A percentile compares a stretch with the other conserved stretches of the same genome.
Conservation (phyloP, 2,113 vertebrate species). For the Xenopus borealis region DNA sequence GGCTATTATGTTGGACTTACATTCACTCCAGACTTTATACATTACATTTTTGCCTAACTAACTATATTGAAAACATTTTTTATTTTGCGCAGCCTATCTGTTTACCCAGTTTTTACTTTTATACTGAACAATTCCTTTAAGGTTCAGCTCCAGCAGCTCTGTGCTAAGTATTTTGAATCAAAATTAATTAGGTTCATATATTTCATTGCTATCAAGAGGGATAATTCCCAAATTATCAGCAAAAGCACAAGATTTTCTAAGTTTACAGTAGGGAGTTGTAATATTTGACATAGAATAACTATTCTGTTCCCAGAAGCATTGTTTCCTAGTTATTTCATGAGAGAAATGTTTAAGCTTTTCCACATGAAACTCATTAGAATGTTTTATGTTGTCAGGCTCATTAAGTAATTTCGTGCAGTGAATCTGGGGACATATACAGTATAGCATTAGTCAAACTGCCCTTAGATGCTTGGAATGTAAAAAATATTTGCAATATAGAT, state of each 20-base stretch:
- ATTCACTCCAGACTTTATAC: too few relatives aligned
- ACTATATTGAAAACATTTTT: too few relatives aligned
- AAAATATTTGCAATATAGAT: background rate
- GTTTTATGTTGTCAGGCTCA: constrained; percentile 4
- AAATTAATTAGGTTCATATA: too few relatives aligned
- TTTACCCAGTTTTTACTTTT: too few relatives aligned
- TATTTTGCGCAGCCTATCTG: too few relatives aligned
- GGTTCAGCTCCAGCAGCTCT: too few relatives aligned
- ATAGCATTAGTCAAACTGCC: background rate
- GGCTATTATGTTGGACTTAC: too few relatives aligned
- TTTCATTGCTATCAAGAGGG: too few relatives aligned
- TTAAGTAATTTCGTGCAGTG: background rate
- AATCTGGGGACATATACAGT: background rate
- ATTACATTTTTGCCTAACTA: too few relatives aligned
- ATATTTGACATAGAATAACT: background rate
- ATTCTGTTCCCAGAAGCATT: background rate
- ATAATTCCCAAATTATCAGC: background rate
- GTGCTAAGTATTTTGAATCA: too few relatives aligned
- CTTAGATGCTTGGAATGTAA: background rate
- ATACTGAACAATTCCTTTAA: too few relatives aligned
- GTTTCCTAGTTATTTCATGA: constrained; percentile 8
- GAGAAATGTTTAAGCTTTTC: background rate
- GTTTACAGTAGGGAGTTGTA: background rate
- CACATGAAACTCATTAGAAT: constrained; percentile 2
- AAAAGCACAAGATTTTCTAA: background rate